Percentiles rank a stretch among this genome's conserved stretches.
phyloP scores from a whole-genome alignment of 2,113 vertebrate species.

The Cricetomys ansorgei region DNA sequence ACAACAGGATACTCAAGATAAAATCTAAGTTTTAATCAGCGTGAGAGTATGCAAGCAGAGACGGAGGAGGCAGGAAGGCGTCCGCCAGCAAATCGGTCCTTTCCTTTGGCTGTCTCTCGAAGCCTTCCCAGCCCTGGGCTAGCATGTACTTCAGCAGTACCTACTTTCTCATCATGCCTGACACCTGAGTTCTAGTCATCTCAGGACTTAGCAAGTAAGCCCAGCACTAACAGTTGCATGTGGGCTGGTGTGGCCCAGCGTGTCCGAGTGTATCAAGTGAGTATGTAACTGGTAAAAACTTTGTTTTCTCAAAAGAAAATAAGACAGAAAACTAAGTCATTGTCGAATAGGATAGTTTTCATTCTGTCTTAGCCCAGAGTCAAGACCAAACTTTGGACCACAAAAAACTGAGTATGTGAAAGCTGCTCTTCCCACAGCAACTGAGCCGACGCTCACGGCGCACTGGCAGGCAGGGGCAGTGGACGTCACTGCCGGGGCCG shows the following conservation, averaged over 20 bases:
- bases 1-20: no score
- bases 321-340: neutral
- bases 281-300: neutral
- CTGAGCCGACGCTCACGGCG: neutral
- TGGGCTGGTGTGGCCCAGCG: neutral
- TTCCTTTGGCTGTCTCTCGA: neutral
- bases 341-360: neutral
- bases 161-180: neutral
- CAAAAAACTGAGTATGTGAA: neutral
- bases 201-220: no score
- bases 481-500: neutral
- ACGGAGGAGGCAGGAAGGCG: no score
- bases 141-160: neutral
- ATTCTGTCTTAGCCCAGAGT: neutral
- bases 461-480: neutral
- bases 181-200: neutral
- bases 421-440: no score
- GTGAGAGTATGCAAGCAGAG: neutral
- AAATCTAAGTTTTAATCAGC: neutral
- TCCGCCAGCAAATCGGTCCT: neutral
- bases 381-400: neutral
- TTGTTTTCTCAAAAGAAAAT: neutral
- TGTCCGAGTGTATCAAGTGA: neutral
- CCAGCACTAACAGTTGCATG: no score
- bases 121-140: neutral